Percentiles rank a stretch among this genome's conserved stretches.
Conservation (phyloP, 2,797 vertebrate species). For the Sebastolobus altivelis region DNA sequence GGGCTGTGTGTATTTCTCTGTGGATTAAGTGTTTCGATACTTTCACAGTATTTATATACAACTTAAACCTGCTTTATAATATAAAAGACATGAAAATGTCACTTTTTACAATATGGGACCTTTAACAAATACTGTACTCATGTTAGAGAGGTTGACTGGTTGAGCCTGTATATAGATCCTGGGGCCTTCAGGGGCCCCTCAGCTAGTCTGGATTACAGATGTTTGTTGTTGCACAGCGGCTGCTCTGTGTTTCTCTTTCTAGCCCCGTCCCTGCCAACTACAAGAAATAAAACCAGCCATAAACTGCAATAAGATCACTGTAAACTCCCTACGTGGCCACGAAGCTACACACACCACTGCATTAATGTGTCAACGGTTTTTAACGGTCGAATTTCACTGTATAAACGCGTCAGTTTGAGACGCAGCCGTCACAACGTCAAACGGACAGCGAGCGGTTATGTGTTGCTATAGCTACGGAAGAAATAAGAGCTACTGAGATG, state of each 20-base stretch:
- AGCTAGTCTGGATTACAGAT: not conserved
- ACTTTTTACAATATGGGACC: no score
- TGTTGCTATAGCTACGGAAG: no score
- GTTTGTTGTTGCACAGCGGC: not conserved
- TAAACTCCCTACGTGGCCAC: not conserved
- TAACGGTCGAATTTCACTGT: not conserved
- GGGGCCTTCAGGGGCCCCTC: not conserved
- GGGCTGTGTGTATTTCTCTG: no score
- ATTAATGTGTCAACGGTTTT: not conserved
- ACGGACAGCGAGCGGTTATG: not conserved
- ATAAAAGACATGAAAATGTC: no score
- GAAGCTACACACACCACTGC: not conserved
- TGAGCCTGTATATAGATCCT: not conserved
- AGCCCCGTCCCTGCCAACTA: not conserved
- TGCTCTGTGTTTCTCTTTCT: not conserved
- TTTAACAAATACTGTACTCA: not conserved
- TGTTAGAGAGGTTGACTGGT: not conserved
- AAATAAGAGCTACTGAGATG: rapidly evolving
- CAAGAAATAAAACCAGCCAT: rapidly evolving
- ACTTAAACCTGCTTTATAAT: no score
- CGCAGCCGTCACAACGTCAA: not conserved
- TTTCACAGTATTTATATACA: no score
- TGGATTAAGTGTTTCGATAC: no score
- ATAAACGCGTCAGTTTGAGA: not conserved
- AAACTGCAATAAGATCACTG: rapidly evolving